Conservation (phyloP, 2,888 invertebrate genomes). For the Charanyca ferruginea region DNA sequence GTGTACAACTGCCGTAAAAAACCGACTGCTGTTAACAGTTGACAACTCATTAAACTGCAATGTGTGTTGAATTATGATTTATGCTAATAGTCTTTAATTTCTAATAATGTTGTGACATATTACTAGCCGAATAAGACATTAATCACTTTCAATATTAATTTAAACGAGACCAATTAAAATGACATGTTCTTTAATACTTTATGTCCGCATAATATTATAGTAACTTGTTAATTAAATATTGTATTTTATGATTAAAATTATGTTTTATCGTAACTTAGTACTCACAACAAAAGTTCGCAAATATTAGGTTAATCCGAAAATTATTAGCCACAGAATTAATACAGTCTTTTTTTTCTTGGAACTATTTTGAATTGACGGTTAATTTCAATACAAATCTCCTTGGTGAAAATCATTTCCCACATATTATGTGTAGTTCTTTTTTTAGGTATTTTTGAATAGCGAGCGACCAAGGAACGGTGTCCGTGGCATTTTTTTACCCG, state of each 20-base stretch:
- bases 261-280: neutral
- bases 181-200: slow-evolving; percentile 48
- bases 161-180: slow-evolving; percentile 56
- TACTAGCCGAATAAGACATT: slow-evolving; percentile 57
- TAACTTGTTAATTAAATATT: slow-evolving; percentile 41
- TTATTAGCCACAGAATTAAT: too few relatives aligned
- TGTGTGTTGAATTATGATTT: slow-evolving; percentile 34
- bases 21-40: slow-evolving; percentile 8
- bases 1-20: neutral
- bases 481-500: too few relatives aligned
- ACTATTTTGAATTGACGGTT: too few relatives aligned
- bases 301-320: too few relatives aligned
- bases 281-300: too few relatives aligned
- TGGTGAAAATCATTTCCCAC: too few relatives aligned
- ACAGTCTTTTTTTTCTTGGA: too few relatives aligned
- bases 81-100: slow-evolving; percentile 57
- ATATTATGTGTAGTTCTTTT: too few relatives aligned
- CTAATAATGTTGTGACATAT: slow-evolving; percentile 61
- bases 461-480: too few relatives aligned
- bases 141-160: slow-evolving; percentile 59
- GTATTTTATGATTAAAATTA: slow-evolving; percentile 4
- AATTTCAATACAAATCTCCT: too few relatives aligned
- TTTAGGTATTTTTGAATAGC: too few relatives aligned
- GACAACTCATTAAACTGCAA: slow-evolving; percentile 45
- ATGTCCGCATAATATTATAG: slow-evolving; percentile 51